Base-by-base conservation (phyloP, 2,888 invertebrate species). In the Drosophila ezoana region DNA sequence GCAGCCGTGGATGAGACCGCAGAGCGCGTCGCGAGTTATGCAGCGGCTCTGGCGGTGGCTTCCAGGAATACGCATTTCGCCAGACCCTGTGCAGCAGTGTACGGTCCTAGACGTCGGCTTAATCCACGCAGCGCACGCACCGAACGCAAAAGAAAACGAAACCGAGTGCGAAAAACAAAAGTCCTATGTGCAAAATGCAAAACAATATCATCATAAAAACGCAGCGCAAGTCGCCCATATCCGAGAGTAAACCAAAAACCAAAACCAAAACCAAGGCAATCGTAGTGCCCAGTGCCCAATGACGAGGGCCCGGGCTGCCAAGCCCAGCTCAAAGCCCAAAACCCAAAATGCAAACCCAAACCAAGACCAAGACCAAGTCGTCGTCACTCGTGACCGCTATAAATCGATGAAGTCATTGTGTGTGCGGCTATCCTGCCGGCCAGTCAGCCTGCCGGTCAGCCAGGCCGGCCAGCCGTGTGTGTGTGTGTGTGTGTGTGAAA, bases 321-420 rank as follows among this genome's bases (percentile, higher is more conserved):
- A 8, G 28, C 28, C 28, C 28, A 28, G 28, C 28, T 28, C 28
- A 28, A 23, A 23, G 2, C 23, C 23, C 23, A 23, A 28, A 28
- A 28, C 28, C 28, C 28, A 28, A 28, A 28, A 56, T 43, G 23
- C 53, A 57, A 32, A 43, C 51, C 51, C 58, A 78, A 51, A 43
- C 48, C 61, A 75, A 61, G 23, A 23, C 20, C 20, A 23, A 23
- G 35, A 52, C 65, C 58, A 62, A 59, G 62, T 58, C 62, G 60
- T 76, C 76, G 75, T 72, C 76, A 79, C 87, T 83, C 76, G 73
- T 87, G 88, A 87, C 88, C 86, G 80, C 88, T 86, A 86, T 86
- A 88, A 86, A 86, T 86, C 86, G 86, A 86, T 88, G 76, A 86
- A 88, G 88, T 86, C 88, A 86, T 84, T 88, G 84, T 88, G 86